A percentile compares a stretch with the other conserved stretches of the same genome.
Conservation (phyloP, 2,113 vertebrate genomes). For the Tachysurus fulvidraco region DNA sequence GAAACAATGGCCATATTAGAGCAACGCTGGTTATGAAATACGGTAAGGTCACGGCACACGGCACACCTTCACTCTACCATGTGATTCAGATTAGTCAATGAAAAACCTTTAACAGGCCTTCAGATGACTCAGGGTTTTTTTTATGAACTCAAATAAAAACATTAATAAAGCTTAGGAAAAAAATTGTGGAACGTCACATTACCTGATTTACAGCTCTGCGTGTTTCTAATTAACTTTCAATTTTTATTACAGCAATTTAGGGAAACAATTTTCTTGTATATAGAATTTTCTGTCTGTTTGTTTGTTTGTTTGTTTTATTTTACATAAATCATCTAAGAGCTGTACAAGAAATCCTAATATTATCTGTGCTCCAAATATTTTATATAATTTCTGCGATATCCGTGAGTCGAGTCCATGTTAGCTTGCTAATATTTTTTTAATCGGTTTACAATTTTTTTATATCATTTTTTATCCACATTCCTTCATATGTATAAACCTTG, state of each 20-base stretch:
- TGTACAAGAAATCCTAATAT: background rate
- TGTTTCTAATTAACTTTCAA: too few relatives aligned
- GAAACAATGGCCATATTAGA: conserved; percentile 33
- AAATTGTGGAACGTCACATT: background rate
- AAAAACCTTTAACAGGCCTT: background rate
- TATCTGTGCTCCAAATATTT: background rate
- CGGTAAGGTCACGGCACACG: background rate
- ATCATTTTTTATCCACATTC: background rate
- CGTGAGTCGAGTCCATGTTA: background rate
- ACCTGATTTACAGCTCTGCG: background rate
- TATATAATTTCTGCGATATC: background rate
- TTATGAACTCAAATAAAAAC: background rate
- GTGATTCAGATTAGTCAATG: conserved; percentile 4
- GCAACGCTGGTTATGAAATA: background rate
- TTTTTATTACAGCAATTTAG: background rate
- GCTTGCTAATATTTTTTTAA: background rate
- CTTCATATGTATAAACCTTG: background rate
- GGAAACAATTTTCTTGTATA: background rate
- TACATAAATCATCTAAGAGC: background rate
- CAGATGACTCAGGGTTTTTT: too few relatives aligned
- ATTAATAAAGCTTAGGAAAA: background rate
- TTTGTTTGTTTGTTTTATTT: background rate
- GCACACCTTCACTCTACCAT: background rate
- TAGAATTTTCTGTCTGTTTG: background rate
- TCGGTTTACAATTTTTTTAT: background rate